Conservation (phyloP, 2,113 vertebrate genomes). For the Lepus timidus region DNA sequence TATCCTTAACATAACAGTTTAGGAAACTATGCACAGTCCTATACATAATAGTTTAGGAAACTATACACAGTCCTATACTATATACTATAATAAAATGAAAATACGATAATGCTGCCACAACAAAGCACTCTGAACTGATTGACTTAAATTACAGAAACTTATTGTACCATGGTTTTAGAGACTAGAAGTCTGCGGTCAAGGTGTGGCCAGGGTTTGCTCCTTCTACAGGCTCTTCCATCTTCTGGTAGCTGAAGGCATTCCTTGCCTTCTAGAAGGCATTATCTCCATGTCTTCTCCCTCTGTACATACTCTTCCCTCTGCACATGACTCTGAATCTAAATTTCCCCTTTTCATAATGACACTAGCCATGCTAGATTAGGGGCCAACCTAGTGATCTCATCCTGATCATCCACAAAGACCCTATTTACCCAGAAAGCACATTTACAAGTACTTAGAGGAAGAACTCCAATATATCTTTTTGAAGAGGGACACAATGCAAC, state of each 20-base stretch:
- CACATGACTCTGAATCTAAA: background rate
- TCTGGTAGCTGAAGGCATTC: background rate
- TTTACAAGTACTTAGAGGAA: background rate
- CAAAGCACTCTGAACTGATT: background rate
- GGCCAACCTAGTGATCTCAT: background rate
- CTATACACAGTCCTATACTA: background rate
- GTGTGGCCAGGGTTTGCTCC: background rate
- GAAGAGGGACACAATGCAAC: background rate
- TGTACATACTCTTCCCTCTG: background rate
- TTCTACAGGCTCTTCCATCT: background rate
- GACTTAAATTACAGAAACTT: background rate
- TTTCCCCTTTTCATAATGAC: background rate
- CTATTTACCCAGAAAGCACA: background rate
- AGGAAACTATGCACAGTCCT: background rate
- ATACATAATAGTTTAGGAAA: background rate
- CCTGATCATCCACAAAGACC: background rate
- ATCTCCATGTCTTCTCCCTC: background rate
- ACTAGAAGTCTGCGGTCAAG: background rate
- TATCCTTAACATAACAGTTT: background rate
- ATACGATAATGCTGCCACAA: background rate
- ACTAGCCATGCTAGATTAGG: background rate
- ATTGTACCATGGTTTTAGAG: background rate
- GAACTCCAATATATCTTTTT: background rate
- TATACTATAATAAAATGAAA: conserved; percentile 1
- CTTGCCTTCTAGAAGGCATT: background rate